Evolutionary conservation across 2,888 invertebrate species (phyloP), one percentile per base, ranked within the genome.

Genomic region (Rutpela maculata): DNA sequence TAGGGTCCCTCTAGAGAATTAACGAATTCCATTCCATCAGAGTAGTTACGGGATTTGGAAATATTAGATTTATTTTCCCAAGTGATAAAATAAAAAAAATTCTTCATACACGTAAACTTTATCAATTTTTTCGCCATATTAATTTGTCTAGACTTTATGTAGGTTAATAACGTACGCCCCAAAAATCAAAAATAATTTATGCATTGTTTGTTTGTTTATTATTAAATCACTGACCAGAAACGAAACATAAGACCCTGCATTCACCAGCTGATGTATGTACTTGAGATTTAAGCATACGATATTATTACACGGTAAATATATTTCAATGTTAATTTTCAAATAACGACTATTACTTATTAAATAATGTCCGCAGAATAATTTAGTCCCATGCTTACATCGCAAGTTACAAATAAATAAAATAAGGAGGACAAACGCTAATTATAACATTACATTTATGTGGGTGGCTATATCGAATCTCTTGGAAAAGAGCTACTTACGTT

Each of bases 161-260:
- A 50, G 50, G 50, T 50, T 50, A 50, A n/a, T 50, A n/a, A 50
- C n/a, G 50, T n/a, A 50, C 50, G 50, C 50, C n/a, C n/a, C 50
- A n/a, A 50, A n/a, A n/a, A 50, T 1, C 50, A 50, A 17, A 50
- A 17, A 50, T 50, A 50, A 50, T n/a, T n/a, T n/a, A 5, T 4
- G 15, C 15, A n/a, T 50, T 50, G 50, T 50, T 50, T 50, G 50
- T 50, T 50, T 50, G n/a, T 50, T 50, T 50, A 50, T 50, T 50
- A 50, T 50, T 50, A n/a, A 50, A 50, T 50, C 50, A 50, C 15
- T 50, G 50, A 50, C 50, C 50, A 50, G 50, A 50, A 50, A n/a
- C 12, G 31, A 50, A 50, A 50, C 15, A n/a, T n/a, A n/a, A n/a
- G n/a, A 15, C 50, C 50, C 50, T 15, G 50, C n/a, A 50, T 50